A percentile compares a stretch with the other conserved stretches of the same genome.
These are phyloP conservation scores for Dendronephthya gigantea DNA, from an alignment of 64 coral and sea anemone species.

Conservation along the genomic window DNA sequence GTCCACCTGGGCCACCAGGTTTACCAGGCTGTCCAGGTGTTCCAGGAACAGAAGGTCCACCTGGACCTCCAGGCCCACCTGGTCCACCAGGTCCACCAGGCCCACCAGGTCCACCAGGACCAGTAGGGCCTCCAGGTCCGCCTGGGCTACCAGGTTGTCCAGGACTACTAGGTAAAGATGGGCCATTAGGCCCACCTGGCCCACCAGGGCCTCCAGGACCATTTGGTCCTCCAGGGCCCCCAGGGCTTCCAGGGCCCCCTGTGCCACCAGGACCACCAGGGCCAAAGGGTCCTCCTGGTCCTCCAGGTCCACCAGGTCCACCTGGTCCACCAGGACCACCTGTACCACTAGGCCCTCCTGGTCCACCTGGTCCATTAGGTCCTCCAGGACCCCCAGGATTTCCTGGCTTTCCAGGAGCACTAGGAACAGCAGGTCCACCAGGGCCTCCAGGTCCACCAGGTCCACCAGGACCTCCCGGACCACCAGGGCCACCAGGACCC, in stretches of 20 bases:
- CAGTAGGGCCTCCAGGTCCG: not conserved
- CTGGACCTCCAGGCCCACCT: not conserved
- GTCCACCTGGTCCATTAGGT: too few relatives aligned
- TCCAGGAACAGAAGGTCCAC: not conserved
- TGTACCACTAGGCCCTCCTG: not conserved
- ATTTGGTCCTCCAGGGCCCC: not conserved
- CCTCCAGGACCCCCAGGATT: too few relatives aligned
- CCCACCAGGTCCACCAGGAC: not conserved
- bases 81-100: too few relatives aligned
- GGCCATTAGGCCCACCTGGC: too few relatives aligned
- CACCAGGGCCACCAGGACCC: not conserved
- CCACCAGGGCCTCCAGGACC: not conserved
- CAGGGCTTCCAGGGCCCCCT: not conserved
- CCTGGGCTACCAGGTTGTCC: too few relatives aligned
- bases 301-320: constrained; percentile 27
- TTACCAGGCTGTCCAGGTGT: not conserved
- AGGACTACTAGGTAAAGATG: too few relatives aligned
- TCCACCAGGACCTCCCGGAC: too few relatives aligned
- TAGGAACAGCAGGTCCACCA: too few relatives aligned
- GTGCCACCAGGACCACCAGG: constrained; percentile 22
- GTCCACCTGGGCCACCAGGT: not conserved
- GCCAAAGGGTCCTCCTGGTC: not conserved
- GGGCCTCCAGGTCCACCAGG: too few relatives aligned
- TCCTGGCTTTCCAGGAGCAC: not conserved
- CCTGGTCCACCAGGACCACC: constrained; percentile 12